A percentile compares a stretch with the other conserved stretches of the same genome.
These are phyloP conservation scores for Chiroxiphia lanceolata DNA, from an alignment of 2,797 vertebrate species.

Conservation along the genomic window DNA sequence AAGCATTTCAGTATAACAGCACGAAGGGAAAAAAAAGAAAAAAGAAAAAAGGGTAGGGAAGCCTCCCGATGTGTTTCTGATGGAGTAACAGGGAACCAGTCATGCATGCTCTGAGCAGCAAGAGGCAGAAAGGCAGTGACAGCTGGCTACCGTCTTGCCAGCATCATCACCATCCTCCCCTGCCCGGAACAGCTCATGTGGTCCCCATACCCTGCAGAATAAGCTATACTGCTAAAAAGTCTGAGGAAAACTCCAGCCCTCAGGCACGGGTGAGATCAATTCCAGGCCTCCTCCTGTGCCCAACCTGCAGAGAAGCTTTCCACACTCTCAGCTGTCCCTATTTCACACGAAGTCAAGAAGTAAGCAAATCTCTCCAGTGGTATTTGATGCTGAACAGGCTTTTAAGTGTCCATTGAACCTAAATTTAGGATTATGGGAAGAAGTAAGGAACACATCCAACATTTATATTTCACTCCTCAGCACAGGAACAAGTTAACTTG, in stretches of 20 bases:
- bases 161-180: slow-evolving; percentile 54
- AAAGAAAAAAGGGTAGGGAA: background rate
- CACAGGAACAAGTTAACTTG: background rate
- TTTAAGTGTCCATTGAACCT: background rate
- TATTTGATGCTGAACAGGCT: background rate
- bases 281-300: background rate
- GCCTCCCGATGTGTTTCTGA: background rate
- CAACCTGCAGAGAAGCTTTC: background rate
- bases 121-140: slow-evolving; percentile 60
- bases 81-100: background rate
- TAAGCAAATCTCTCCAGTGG: background rate
- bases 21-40: accelerated
- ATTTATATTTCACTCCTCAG: background rate
- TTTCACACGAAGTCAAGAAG: background rate
- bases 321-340: background rate
- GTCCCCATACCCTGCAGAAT: background rate
- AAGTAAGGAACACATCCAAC: background rate
- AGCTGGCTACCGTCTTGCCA: slow-evolving; percentile 73
- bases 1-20: accelerated
- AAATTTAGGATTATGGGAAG: background rate
- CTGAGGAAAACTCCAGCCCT: background rate
- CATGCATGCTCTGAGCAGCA: background rate
- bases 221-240: background rate
- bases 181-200: slow-evolving; percentile 46
- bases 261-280: background rate